Percentiles rank a stretch among this genome's conserved stretches.
phyloP scores from a whole-genome alignment of 2,888 invertebrate genomes.

The Galerucella calmariensis region DNA sequence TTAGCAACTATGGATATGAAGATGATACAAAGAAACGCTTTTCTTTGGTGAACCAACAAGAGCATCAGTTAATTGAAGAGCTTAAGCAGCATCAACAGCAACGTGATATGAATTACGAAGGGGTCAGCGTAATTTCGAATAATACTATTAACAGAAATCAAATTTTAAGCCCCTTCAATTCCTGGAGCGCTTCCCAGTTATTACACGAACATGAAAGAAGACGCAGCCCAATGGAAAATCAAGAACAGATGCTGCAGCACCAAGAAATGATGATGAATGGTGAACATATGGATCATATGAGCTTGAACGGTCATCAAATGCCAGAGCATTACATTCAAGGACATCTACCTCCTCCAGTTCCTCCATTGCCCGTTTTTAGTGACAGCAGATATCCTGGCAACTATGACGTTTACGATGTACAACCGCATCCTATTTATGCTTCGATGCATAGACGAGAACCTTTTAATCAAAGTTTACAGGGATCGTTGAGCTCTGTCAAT shows the following conservation, averaged over 20 bases:
- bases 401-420: conserved; percentile 65
- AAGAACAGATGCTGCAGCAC: conserved; percentile 57
- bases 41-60: conserved; percentile 66
- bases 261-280: conserved; percentile 55
- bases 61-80: conserved; percentile 65
- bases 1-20: conserved; percentile 63
- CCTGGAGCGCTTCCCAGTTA: conserved; percentile 72
- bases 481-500: conserved; percentile 70
- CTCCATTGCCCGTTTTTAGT: conserved; percentile 66
- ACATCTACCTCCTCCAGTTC: conserved; percentile 66
- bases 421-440: conserved; percentile 63
- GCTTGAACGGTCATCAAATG: conserved; percentile 58
- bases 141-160: conserved; percentile 64
- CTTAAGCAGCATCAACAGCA: conserved; percentile 63
- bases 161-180: conserved; percentile 68
- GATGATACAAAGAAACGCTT: conserved; percentile 66
- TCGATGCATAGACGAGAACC: conserved; percentile 63
- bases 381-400: conserved; percentile 63
- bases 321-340: conserved; percentile 56
- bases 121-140: conserved; percentile 62
- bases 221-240: conserved; percentile 65
- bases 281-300: conserved; percentile 62
- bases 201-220: conserved; percentile 71
- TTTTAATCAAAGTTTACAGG: conserved; percentile 68
- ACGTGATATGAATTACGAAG: conserved; percentile 57